These are phyloP conservation scores for Myotis yumanensis DNA, from an alignment of 2,113 vertebrate species.

Conservation along the genomic window DNA sequence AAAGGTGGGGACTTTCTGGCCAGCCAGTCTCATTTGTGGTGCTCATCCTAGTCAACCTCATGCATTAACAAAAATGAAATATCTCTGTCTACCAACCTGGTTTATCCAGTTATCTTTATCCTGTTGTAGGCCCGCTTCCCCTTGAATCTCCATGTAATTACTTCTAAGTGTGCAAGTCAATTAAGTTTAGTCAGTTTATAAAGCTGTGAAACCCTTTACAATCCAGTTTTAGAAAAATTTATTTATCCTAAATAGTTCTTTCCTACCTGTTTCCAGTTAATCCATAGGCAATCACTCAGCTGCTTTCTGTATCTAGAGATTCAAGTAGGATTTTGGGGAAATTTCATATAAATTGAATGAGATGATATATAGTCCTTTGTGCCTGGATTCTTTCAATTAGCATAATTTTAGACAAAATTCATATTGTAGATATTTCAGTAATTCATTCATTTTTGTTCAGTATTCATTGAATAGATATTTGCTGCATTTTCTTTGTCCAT, in stretches of 20 bases:
- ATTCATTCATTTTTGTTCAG: background rate
- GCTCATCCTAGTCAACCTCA: background rate
- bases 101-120: background rate
- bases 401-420: constrained; percentile 13
- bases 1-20: background rate
- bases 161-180: background rate
- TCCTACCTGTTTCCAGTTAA: background rate
- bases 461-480: background rate
- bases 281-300: background rate
- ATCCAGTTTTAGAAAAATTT: background rate
- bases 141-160: background rate
- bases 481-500: background rate
- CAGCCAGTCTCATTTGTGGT: background rate
- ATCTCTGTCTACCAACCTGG: background rate
- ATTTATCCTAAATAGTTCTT: background rate
- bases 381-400: background rate
- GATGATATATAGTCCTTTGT: background rate
- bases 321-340: background rate
- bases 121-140: background rate
- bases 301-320: background rate
- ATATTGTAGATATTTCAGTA: background rate
- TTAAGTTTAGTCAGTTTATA: background rate
- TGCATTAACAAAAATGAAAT: background rate
- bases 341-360: background rate
- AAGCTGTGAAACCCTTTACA: background rate